Evolutionary conservation across 2,113 vertebrate genomes (phyloP).

Genomic region (Petaurus breviceps): DNA sequence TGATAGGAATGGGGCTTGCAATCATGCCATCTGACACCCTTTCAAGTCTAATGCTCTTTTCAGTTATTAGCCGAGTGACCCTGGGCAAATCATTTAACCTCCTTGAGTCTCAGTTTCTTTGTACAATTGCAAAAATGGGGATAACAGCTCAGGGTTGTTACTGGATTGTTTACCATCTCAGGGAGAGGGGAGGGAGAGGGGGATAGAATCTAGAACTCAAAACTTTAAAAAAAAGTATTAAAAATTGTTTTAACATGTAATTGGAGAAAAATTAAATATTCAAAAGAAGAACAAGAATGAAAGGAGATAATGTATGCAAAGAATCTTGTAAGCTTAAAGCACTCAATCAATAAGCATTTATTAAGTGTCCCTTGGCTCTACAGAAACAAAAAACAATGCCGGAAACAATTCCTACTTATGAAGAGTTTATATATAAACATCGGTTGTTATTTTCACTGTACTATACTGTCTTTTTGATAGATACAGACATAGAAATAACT

Average conservation of each 20-base stretch:
- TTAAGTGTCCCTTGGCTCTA: not conserved
- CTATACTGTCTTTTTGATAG: not conserved
- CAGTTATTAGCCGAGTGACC: not conserved
- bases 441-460: not conserved
- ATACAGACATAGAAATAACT: not conserved
- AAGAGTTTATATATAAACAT: not conserved
- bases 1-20: not conserved
- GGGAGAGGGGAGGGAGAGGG: too few relatives aligned
- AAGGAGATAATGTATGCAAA: not conserved
- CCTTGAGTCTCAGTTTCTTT: not conserved
- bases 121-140: not conserved
- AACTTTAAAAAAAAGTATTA: not conserved
- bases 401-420: not conserved
- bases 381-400: not conserved
- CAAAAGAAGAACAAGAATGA: not conserved
- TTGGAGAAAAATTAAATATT: not conserved
- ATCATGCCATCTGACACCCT: not conserved
- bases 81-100: not conserved
- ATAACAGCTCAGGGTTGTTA: not conserved
- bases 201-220: not conserved
- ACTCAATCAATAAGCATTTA: not conserved
- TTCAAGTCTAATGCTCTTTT: not conserved
- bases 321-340: not conserved
- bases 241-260: not conserved
- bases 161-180: not conserved